Conservation (phyloP, 53 echinoderm and acorn worm species). For the Paelopatides confundens region DNA sequence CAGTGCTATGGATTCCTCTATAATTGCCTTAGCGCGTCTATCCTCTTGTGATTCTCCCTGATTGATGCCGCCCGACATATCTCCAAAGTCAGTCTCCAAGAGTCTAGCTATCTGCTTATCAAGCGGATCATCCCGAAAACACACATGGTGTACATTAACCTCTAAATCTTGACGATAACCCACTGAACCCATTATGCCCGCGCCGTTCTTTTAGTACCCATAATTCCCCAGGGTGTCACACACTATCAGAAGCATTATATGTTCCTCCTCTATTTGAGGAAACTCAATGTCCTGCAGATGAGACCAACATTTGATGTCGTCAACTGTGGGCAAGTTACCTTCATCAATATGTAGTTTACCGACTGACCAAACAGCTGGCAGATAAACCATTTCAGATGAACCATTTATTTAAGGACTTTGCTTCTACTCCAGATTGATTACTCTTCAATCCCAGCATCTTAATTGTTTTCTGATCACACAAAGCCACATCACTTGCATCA, state of each 20-base stretch:
- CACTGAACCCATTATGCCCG: constrained; percentile 4
- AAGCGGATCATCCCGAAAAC: background rate
- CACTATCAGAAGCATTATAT: constrained; percentile 31
- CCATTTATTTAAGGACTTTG: no score
- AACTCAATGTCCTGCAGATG: no score
- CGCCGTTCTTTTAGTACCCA: constrained; percentile 38
- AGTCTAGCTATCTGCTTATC: constrained; percentile 18
- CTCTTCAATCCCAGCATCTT: no score
- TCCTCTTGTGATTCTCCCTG: constrained; percentile 42
- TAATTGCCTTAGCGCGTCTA: no score
- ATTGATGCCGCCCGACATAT: background rate
- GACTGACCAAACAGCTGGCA: no score
- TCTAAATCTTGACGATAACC: background rate
- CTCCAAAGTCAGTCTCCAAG: constrained; percentile 31
- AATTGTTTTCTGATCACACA: no score
- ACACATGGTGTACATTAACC: background rate
- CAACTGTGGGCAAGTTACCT: no score
- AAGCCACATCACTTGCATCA: no score
- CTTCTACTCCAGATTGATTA: no score
- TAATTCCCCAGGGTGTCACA: constrained; percentile 32
- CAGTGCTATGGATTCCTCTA: constrained; percentile 6
- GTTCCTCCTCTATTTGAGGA: background rate
- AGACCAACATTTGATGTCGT: no score
- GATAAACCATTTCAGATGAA: no score
- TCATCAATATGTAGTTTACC: no score